Conservation (phyloP, 2,888 invertebrate genomes). For the Sclerodermus sp. region DNA sequence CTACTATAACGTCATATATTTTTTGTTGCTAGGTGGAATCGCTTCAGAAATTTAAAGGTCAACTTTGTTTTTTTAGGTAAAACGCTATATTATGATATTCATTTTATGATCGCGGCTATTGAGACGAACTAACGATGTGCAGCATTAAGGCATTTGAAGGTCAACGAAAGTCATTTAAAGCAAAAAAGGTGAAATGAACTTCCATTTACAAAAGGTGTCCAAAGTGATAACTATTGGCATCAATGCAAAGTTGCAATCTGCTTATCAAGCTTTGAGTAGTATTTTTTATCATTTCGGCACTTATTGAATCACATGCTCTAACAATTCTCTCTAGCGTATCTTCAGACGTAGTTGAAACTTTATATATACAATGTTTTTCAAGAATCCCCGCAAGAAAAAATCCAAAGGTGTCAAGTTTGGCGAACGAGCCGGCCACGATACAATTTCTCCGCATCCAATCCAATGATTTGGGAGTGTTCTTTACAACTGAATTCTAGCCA, state of each 20-base stretch:
- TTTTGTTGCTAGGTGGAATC: constrained; percentile 13
- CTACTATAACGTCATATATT: constrained; percentile 10
- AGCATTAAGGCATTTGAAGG: constrained; percentile 14
- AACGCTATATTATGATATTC: constrained; percentile 13
- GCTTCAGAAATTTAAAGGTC: constrained; percentile 15
- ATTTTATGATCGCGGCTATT: constrained; percentile 13
- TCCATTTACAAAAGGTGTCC: no score
- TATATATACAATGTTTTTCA: neutral
- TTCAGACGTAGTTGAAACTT: constrained; percentile 6
- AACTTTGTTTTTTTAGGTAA: constrained; percentile 13
- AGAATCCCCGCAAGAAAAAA: neutral
- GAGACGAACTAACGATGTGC: constrained; percentile 11
- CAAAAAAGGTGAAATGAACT: no score
- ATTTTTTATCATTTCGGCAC: constrained; percentile 8
- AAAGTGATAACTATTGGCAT: constrained; percentile 10
- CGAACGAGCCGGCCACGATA: neutral
- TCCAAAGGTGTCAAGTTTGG: neutral
- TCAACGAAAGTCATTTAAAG: no score
- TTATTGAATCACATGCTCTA: constrained; percentile 11
- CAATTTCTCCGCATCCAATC: neutral
- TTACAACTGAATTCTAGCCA: neutral
- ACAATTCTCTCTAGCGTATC: constrained; percentile 9
- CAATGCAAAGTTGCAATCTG: constrained; percentile 14
- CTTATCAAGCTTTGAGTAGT: constrained; percentile 10
- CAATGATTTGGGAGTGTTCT: neutral